Percentiles rank a stretch among this genome's conserved stretches.
These are phyloP conservation scores for Plebejus argus DNA, from an alignment of 2,888 invertebrate species.

Conservation along the genomic window DNA sequence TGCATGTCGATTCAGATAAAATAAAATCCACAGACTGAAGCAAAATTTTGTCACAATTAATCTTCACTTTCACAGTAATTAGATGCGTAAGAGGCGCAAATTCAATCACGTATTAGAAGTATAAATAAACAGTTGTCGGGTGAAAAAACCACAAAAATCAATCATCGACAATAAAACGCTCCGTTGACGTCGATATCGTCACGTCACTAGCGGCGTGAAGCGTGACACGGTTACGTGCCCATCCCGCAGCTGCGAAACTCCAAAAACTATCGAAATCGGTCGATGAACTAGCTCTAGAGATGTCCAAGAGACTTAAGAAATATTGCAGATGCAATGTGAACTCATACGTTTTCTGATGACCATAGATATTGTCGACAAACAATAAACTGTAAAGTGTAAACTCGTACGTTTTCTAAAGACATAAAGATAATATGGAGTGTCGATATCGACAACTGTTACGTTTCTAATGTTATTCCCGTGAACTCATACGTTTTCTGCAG, in stretches of 20 bases:
- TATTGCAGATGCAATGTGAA: not conserved
- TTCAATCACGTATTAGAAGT: constrained; percentile 38
- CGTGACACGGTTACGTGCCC: constrained; percentile 60
- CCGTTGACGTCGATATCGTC: constrained; percentile 60
- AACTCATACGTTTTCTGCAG: not conserved
- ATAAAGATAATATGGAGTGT: not conserved
- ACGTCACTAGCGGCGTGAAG: constrained; percentile 60
- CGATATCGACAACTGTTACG: not conserved
- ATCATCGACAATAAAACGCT: constrained; percentile 51
- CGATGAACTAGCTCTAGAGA: constrained; percentile 49
- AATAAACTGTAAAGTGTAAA: not conserved
- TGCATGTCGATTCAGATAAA: not conserved
- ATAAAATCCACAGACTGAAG: not conserved
- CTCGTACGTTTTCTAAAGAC: not conserved
- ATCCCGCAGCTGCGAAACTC: constrained; percentile 50
- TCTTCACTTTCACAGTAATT: constrained; percentile 28
- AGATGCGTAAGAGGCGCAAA: constrained; percentile 30
- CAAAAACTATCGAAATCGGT: constrained; percentile 53
- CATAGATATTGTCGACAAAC: not conserved
- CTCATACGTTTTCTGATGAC: not conserved
- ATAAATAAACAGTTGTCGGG: constrained; percentile 41
- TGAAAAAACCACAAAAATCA: constrained; percentile 49
- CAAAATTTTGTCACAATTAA: not conserved
- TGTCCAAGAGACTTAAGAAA: not conserved
- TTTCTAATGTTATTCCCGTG: not conserved